Conservation (phyloP, 2,797 vertebrate genomes). For the Amniataba percoides region DNA sequence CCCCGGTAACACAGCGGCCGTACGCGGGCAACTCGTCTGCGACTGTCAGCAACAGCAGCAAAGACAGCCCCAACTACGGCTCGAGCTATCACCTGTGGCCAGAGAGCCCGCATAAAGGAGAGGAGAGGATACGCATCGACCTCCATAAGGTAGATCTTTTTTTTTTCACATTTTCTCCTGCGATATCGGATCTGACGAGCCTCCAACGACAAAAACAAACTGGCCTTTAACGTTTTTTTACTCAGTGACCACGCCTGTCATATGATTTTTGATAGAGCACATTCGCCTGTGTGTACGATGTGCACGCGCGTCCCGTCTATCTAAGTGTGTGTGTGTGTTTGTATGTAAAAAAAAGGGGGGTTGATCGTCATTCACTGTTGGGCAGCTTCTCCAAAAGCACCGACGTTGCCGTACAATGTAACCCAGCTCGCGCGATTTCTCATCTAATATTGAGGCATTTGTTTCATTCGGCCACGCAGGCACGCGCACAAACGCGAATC, state of each 20-base stretch:
- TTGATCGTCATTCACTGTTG: constrained; percentile 36
- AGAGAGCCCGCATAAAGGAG: constrained; percentile 84
- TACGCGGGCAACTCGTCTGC: constrained; percentile 81
- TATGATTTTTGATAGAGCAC: constrained; percentile 63
- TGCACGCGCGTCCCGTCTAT: constrained; percentile 27
- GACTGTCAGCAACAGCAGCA: constrained; percentile 80
- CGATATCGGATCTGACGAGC: constrained; percentile 10
- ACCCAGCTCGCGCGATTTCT: constrained; percentile 22
- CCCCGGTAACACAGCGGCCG: constrained; percentile 72
- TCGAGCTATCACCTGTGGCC: constrained; percentile 89
- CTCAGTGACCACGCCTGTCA: constrained; percentile 81
- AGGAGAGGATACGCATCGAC: constrained; percentile 83
- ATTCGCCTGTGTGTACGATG: constrained; percentile 32
- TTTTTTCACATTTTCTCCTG: constrained; percentile 5
- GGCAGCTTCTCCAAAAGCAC: constrained; percentile 29
- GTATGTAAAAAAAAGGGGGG: constrained; percentile 1
- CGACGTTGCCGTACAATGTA: constrained; percentile 28
- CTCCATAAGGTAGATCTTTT: constrained; percentile 79
- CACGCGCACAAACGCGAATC: constrained; percentile 30
- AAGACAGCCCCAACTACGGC: constrained; percentile 85
- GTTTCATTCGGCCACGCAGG: constrained; percentile 38
- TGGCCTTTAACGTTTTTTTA: constrained; percentile 51
- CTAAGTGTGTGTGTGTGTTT: constrained; percentile 14
- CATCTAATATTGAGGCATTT: constrained; percentile 38
- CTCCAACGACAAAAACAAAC: constrained; percentile 37